Conservation (phyloP, 2,113 vertebrate genomes). For the Abramis brama region DNA sequence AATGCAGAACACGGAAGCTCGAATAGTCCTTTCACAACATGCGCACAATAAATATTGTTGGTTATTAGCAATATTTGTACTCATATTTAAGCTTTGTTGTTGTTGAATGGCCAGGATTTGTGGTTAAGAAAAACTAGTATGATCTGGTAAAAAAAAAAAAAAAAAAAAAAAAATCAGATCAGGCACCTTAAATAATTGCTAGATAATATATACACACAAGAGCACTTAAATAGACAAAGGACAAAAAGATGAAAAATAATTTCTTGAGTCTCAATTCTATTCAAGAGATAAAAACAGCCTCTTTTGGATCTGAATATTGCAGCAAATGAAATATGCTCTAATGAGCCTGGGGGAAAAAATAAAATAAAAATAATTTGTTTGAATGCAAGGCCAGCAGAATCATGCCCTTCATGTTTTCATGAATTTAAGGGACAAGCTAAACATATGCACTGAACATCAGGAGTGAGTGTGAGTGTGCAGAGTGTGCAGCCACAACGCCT, state of each 20-base stretch:
- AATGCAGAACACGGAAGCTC: too few species aligned
- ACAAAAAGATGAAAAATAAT: too few species aligned
- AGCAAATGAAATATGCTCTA: background rate
- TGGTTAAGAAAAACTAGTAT: background rate
- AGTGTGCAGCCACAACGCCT: constrained; percentile 24
- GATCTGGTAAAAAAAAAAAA: background rate
- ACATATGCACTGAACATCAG: background rate
- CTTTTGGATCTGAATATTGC: constrained; percentile 24
- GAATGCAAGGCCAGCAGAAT: constrained; percentile 19
- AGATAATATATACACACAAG: too few species aligned
- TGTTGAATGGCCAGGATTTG: background rate
- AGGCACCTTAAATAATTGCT: too few species aligned
- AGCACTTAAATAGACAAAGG: too few species aligned
- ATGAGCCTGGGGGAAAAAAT: background rate
- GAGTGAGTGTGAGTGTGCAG: too few species aligned
- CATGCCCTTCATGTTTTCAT: constrained; percentile 24
- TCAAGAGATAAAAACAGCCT: background rate
- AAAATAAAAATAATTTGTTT: background rate
- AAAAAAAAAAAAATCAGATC: background rate
- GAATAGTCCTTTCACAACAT: background rate
- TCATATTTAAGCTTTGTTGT: background rate
- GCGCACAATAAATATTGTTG: background rate
- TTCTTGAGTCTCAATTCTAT: too few species aligned
- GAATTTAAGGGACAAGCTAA: constrained; percentile 19
- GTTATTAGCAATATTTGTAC: background rate